phyloP scores from a whole-genome alignment of 2,888 invertebrate genomes.

The Eurytoma adleriae region DNA sequence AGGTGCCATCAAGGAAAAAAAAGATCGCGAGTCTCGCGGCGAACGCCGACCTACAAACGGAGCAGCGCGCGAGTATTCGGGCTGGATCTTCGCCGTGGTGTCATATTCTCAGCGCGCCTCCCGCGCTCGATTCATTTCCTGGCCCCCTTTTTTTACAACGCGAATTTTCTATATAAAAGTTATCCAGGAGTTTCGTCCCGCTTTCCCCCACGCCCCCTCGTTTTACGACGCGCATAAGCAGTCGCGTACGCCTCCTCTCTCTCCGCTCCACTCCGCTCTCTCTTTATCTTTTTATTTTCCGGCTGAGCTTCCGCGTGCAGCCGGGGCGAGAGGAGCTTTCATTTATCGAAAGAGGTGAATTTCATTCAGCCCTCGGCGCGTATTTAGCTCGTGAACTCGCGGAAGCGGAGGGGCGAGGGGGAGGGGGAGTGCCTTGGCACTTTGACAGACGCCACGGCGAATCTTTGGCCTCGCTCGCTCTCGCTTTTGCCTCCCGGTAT shows the following conservation, averaged over 20 bases:
- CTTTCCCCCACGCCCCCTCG: neutral
- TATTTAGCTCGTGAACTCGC: neutral
- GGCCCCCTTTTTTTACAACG: slow-evolving; percentile 28
- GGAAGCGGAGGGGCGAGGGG: neutral
- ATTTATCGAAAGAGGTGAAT: slow-evolving; percentile 53
- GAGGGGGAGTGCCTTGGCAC: slow-evolving; percentile 45
- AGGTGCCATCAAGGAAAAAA: neutral
- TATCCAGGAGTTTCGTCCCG: slow-evolving; percentile 23
- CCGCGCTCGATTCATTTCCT: slow-evolving; percentile 43
- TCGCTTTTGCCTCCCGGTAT: neutral
- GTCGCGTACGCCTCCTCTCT: neutral
- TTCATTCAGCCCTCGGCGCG: slow-evolving; percentile 39
- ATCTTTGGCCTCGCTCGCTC: slow-evolving; percentile 41
- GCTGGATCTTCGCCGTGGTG: neutral
- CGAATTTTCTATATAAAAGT: slow-evolving; percentile 42
- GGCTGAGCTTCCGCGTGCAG: too few relatives aligned
- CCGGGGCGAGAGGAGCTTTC: slow-evolving; percentile 23
- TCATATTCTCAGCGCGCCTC: slow-evolving; percentile 5
- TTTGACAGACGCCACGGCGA: slow-evolving; percentile 53
- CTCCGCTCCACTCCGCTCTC: too few relatives aligned
- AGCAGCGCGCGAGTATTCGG: too few relatives aligned
- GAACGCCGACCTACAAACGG: slow-evolving; percentile 35
- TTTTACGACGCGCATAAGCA: slow-evolving; percentile 21
- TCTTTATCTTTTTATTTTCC: slow-evolving; percentile 1
- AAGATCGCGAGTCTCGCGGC: neutral